These are phyloP conservation scores for Periphyllus acericola DNA, from an alignment of 2,888 invertebrate species.

Conservation along the genomic window DNA sequence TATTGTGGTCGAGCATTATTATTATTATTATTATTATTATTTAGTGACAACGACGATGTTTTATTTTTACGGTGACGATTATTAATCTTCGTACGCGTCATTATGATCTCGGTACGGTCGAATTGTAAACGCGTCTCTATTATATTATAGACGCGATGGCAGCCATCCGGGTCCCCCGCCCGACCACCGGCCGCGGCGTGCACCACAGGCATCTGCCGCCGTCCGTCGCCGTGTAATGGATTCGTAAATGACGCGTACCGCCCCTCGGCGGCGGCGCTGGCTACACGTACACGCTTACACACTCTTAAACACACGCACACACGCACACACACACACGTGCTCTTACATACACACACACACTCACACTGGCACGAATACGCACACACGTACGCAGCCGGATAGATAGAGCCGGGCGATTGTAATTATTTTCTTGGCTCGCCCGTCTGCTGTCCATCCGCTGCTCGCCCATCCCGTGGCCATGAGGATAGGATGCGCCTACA, in stretches of 20 bases:
- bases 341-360: not conserved
- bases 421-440: constrained; percentile 62
- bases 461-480: not conserved
- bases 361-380: not conserved
- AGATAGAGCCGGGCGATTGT: constrained; percentile 51
- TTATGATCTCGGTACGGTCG: constrained; percentile 35
- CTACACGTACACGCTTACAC: not conserved
- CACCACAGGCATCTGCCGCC: not conserved
- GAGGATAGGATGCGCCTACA: constrained; percentile 7
- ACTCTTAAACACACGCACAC: not conserved
- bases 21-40: not conserved
- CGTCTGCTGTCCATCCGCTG: constrained; percentile 34
- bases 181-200: not conserved
- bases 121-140: constrained; percentile 42
- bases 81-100: constrained; percentile 51
- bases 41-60: constrained; percentile 49
- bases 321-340: not conserved
- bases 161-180: constrained; percentile 51
- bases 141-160: constrained; percentile 45
- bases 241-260: constrained; percentile 61
- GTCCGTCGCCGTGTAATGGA: constrained; percentile 50
- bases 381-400: not conserved
- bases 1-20: constrained; percentile 1
- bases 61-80: constrained; percentile 56
- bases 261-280: constrained; percentile 49